phyloP scores from a whole-genome alignment of 2,888 invertebrate genomes.

The Yponomeuta sedellus region DNA sequence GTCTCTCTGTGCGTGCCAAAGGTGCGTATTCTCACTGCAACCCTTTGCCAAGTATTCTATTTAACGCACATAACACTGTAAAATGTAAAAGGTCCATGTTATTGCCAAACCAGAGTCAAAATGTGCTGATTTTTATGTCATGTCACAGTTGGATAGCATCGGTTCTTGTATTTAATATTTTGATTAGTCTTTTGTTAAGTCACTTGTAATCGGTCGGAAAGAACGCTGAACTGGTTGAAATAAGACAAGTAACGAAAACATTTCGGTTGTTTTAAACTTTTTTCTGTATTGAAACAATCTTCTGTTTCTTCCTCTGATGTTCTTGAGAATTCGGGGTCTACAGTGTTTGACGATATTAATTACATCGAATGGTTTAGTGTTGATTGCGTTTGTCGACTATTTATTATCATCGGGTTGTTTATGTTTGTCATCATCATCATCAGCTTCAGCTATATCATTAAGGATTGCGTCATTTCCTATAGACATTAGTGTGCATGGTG shows the following conservation, averaged over 20 bases:
- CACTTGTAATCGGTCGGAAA: too few relatives aligned
- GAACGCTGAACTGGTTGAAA: too few relatives aligned
- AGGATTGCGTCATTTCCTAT: not conserved
- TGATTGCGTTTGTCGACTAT: not conserved
- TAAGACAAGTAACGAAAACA: too few relatives aligned
- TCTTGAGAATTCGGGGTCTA: not conserved
- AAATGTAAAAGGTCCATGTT: too few relatives aligned
- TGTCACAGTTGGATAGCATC: too few relatives aligned
- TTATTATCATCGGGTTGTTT: not conserved
- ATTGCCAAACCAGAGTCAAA: too few relatives aligned
- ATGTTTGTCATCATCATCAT: not conserved
- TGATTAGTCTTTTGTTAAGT: too few relatives aligned
- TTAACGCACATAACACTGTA: too few relatives aligned
- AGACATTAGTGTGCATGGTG: not conserved
- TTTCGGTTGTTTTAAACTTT: not conserved
- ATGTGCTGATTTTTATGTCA: too few relatives aligned
- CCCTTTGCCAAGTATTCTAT: constrained; percentile 45
- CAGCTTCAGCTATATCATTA: not conserved
- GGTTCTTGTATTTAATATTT: too few relatives aligned
- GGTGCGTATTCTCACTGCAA: constrained; percentile 28
- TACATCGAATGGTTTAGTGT: not conserved
- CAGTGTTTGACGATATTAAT: not conserved
- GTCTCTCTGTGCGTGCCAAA: constrained; percentile 46
- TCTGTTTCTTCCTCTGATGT: not conserved
- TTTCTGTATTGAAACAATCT: not conserved